These are phyloP conservation scores for Borostomias antarcticus DNA, from an alignment of 2,797 vertebrate genomes.

Conservation along the genomic window DNA sequence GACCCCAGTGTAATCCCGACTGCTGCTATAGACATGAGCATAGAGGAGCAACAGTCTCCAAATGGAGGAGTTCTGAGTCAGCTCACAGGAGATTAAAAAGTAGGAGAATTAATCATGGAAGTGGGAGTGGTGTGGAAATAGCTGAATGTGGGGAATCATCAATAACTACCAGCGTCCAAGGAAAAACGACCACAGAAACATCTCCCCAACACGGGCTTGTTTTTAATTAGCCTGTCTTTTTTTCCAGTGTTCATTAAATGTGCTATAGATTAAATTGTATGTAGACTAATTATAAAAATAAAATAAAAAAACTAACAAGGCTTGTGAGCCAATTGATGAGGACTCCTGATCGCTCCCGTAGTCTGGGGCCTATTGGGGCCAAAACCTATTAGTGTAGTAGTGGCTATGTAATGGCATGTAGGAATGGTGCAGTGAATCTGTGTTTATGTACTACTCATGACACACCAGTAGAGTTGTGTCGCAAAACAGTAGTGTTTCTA, in stretches of 20 bases:
- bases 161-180: constrained; percentile 74
- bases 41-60: constrained; percentile 75
- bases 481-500: no score
- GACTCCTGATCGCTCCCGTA: no score
- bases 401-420: no score
- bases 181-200: constrained; percentile 58
- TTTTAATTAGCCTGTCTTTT: constrained; percentile 67
- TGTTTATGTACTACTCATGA: no score
- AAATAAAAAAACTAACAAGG: no score
- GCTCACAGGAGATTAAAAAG: constrained; percentile 84
- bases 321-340: no score
- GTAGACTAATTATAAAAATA: constrained; percentile 59
- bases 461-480: no score
- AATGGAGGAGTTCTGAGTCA: constrained; percentile 83
- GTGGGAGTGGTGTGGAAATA: constrained; percentile 77
- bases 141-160: constrained; percentile 79
- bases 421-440: no score
- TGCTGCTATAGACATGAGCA: constrained; percentile 76
- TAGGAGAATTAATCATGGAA: constrained; percentile 81
- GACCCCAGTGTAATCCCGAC: constrained; percentile 75
- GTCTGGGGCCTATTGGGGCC: no score
- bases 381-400: no score
- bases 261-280: no score
- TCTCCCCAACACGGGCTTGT: constrained; percentile 62
- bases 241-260: no score